Evolutionary conservation across 2,797 vertebrate species (phyloP), one percentile per base, ranked within the genome.

Genomic region (Crenuchus spilurus): DNA sequence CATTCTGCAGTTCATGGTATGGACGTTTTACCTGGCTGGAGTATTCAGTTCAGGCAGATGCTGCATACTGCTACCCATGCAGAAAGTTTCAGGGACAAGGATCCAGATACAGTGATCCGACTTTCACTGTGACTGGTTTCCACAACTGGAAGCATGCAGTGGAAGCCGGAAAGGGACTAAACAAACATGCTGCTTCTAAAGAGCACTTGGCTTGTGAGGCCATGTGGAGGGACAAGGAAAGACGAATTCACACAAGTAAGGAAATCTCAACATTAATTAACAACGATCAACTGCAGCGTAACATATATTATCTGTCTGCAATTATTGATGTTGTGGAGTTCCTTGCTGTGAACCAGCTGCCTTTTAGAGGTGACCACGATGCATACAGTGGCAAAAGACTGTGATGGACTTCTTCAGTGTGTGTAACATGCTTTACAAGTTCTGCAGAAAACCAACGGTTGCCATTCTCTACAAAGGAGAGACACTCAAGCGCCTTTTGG

Each of bases 401-500:
- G 37, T 54, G 1, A 1, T n/a, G 2, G 68, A 72, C 22, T 75
- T 72, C 30, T 75, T 71, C 2, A 4, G 28, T 18, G 24, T 48
- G 7, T 63, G 69, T 35, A 49, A 42, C 26, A 24, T n/a, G 8
- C 46, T 78, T 2, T 71, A 58, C 14, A 77, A 57, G 26, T 78
- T 70, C 37, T 26, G 33, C 37, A 78, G 20, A 42, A 75, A 51
- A 18, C 67, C 72, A 30, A 75, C 54, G 18, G 2, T 71, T 1
- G 4, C 44, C 7, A 24, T 69, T 22, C 60, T 70, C 28, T 75
- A 71, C 52, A 75, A 64, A 39, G 60, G 60, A 37, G 31, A 71
- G 46, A 66, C 11, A 11, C 28, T 74, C 13, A 75, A 76, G 24
- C 28, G 39, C n/a, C 60, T 79, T 7, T 31, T 75, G 26, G 68